phyloP scores from a whole-genome alignment of 2,113 vertebrate genomes.

The Alosa alosa region DNA sequence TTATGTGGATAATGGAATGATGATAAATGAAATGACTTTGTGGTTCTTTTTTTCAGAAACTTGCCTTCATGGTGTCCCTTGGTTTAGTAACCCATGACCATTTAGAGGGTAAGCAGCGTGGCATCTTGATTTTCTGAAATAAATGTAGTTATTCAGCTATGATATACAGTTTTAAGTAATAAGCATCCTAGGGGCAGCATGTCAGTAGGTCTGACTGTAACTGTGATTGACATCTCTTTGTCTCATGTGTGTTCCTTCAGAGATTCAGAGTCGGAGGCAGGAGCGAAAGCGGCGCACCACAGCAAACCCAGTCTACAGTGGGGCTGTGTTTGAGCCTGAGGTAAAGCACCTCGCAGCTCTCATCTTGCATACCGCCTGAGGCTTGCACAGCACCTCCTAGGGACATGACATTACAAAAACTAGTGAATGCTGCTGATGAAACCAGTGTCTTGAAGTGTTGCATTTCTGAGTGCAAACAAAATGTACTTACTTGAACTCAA shows the following conservation, averaged over 20 bases:
- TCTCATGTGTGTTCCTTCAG: constrained; percentile 55
- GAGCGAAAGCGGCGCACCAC: constrained; percentile 88
- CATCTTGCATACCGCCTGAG: not conserved
- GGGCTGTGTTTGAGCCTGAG: constrained; percentile 88
- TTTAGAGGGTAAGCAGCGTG: constrained; percentile 78
- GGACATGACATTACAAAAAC: not conserved
- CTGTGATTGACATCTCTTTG: not conserved
- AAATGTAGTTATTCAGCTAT: not conserved
- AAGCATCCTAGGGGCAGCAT: not conserved
- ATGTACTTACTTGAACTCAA: not conserved
- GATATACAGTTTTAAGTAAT: not conserved
- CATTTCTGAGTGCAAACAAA: no score
- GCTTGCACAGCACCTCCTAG: not conserved
- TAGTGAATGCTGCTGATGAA: not conserved
- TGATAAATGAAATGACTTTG: not conserved
- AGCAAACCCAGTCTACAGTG: constrained; percentile 87
- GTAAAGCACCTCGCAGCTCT: constrained; percentile 57
- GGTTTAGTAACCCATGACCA: constrained; percentile 87
- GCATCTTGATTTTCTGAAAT: no score
- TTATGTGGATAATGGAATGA: not conserved
- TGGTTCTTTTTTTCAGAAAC: constrained; percentile 69
- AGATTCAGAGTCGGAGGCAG: constrained; percentile 90
- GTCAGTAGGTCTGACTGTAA: not conserved
- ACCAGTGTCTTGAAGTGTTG: no score
- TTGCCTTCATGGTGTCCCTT: constrained; percentile 90